Percentiles rank a stretch among this genome's conserved stretches.
phyloP scores from a whole-genome alignment of 64 coral and sea anemone genomes.

The Stichodactyla helianthus region DNA sequence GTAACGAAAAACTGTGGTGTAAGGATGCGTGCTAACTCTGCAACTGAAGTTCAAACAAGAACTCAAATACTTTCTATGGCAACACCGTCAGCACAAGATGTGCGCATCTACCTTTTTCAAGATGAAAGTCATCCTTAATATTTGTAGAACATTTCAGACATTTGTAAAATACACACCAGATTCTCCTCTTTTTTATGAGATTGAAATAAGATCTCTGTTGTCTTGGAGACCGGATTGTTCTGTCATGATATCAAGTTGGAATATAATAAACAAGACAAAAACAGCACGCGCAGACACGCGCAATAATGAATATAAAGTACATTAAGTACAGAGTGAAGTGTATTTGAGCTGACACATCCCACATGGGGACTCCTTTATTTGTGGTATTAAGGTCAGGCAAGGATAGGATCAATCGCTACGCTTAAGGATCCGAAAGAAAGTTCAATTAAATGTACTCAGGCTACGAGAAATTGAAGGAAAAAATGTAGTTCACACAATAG shows the following conservation, averaged over 20 bases:
- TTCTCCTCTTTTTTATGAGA: background rate
- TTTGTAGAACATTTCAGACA: background rate
- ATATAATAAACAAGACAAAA: background rate
- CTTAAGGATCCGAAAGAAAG: background rate
- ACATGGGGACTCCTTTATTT: background rate
- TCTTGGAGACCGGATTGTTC: background rate
- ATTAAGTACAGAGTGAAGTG: background rate
- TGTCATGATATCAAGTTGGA: background rate
- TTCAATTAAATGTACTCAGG: background rate
- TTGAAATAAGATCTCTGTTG: background rate
- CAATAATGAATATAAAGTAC: background rate
- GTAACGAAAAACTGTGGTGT: background rate
- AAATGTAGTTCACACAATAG: background rate
- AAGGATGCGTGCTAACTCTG: background rate
- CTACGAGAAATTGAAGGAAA: background rate
- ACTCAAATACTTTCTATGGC: background rate
- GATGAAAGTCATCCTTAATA: background rate
- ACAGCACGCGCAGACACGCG: background rate
- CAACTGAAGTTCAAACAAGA: background rate
- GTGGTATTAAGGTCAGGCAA: background rate
- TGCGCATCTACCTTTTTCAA: background rate
- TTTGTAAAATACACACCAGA: too few relatives aligned
- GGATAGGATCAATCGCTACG: background rate
- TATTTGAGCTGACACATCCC: background rate
- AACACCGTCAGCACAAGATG: background rate